Evolutionary conservation across 1,140 invertebrate genomes (phyloP).

Genomic region (Melitaea cinxia): DNA sequence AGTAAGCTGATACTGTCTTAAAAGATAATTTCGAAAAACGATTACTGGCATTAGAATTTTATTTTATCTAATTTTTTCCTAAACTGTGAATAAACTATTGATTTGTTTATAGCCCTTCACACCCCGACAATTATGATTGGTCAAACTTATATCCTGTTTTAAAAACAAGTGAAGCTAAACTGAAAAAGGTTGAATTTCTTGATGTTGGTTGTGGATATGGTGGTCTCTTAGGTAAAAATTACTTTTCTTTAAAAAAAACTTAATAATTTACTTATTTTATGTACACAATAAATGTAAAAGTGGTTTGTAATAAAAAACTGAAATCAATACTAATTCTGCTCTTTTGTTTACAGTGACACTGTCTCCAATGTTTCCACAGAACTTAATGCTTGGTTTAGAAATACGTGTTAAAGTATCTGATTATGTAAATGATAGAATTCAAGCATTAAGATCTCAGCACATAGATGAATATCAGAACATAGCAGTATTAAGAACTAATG

Average conservation of each 20-base stretch:
- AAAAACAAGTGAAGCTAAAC: constrained; percentile 51
- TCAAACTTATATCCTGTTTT: constrained; percentile 91
- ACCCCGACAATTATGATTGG: constrained; percentile 85
- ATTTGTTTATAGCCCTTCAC: constrained; percentile 84
- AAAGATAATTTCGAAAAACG: no score
- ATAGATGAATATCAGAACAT: constrained; percentile 94
- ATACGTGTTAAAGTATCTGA: constrained; percentile 99
- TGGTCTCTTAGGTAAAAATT: constrained; percentile 90
- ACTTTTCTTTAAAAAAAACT: neutral
- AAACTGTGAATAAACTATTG: constrained; percentile 25
- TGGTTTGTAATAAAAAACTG: neutral
- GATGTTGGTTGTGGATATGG: constrained; percentile 99
- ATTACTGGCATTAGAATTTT: neutral
- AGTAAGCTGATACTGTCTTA: no score
- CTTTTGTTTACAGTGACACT: constrained; percentile 86
- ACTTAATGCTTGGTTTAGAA: constrained; percentile 97
- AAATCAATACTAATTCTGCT: neutral
- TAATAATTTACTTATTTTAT: no score
- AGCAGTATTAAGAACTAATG: constrained; percentile 97
- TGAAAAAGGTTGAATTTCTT: constrained; percentile 91
- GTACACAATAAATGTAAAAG: neutral
- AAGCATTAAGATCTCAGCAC: constrained; percentile 90
- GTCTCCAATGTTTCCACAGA: constrained; percentile 95
- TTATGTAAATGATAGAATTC: constrained; percentile 98
- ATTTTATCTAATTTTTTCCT: constrained; percentile 1